Base-by-base conservation (phyloP, 2,888 invertebrate genomes). In the Mechanitis mazaeus region DNA sequence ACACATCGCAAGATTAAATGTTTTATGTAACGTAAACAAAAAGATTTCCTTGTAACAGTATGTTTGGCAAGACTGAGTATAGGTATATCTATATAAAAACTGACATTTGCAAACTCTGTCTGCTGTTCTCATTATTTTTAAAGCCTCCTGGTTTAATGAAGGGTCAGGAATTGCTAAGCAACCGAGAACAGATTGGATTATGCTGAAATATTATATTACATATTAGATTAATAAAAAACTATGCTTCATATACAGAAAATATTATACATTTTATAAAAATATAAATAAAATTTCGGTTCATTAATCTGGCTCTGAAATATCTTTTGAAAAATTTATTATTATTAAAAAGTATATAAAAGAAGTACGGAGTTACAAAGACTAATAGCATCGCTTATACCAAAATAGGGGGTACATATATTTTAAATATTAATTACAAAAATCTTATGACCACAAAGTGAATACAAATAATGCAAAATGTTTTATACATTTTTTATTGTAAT, bases 141-240 rank as follows among this genome's bases (percentile, higher is more conserved):
- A 83, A 3, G 93, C 91, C 77, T 96, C 96, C 77, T 94, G 94
- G 67, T 91, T 86, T 35, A 96, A 83, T 0, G 94, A 92, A 38
- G 93, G 92, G 71, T 95, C 94, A 2, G 90, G 84, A 56, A 95
- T 93, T 33, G 91, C 86, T 46, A 95, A 83, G 75, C 93, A 93
- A 2, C 95, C 95, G 38, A 96, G 89, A 6, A 92, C 85, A 0
- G 95, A 94, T 90, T 96, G 96, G 64, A 95, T 93, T 57, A 96
- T 82, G 74, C 95, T 95, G 78, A 38, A 57, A 57, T 12, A 6
- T 42, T 28, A 11, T 20, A 33, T 2, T 1, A 33, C 9, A 38
- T 33, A 28, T 33, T 38, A 58, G 6, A 58, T 35, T 45, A 33
- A 33, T 20, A 57, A 46, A 12, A n/a, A 12, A 9, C 12, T 11